A percentile compares a stretch with the other conserved stretches of the same genome.
phyloP scores from a whole-genome alignment of 1,140 invertebrate species.

The Papilio dardanus region DNA sequence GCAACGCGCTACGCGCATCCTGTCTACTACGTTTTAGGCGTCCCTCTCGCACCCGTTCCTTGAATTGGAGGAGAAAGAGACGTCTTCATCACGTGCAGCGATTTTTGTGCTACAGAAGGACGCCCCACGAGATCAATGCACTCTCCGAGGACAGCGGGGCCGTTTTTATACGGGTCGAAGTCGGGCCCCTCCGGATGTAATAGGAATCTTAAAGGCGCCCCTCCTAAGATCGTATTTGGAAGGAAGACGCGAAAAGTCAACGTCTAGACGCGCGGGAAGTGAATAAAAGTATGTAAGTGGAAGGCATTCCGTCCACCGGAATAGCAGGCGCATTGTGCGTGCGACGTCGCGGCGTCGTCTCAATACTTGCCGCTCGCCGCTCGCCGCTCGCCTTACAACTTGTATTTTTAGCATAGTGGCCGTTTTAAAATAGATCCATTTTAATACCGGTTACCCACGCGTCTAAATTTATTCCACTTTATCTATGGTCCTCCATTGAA shows the following conservation, averaged over 20 bases:
- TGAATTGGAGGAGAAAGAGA: slow-evolving; percentile 61
- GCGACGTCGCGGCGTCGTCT: slow-evolving; percentile 44
- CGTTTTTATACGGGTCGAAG: slow-evolving; percentile 73
- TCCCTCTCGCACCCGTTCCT: slow-evolving; percentile 63
- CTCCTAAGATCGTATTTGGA: slow-evolving; percentile 63
- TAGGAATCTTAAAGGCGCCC: slow-evolving; percentile 59
- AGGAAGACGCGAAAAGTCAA: slow-evolving; percentile 45
- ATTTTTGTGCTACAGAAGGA: slow-evolving; percentile 80
- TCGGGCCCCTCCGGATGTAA: slow-evolving; percentile 52
- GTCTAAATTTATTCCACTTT: slow-evolving; percentile 36
- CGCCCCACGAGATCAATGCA: slow-evolving; percentile 79
- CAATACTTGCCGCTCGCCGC: slow-evolving; percentile 37
- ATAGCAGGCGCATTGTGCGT: slow-evolving; percentile 58
- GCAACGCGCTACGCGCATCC: slow-evolving; percentile 77
- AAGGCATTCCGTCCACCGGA: slow-evolving; percentile 64
- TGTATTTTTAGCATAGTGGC: slow-evolving; percentile 37
- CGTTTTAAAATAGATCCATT: slow-evolving; percentile 36
- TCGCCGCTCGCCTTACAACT: slow-evolving; percentile 27
- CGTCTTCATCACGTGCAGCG: slow-evolving; percentile 71
- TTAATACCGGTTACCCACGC: slow-evolving; percentile 37
- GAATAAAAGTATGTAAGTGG: slow-evolving; percentile 70
- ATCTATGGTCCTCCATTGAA: slow-evolving; percentile 26
- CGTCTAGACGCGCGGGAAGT: slow-evolving; percentile 77
- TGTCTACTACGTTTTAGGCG: slow-evolving; percentile 71
- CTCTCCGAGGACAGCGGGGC: slow-evolving; percentile 77